phyloP scores from a whole-genome alignment of 2,888 invertebrate genomes.

The Conomelus anceps region DNA sequence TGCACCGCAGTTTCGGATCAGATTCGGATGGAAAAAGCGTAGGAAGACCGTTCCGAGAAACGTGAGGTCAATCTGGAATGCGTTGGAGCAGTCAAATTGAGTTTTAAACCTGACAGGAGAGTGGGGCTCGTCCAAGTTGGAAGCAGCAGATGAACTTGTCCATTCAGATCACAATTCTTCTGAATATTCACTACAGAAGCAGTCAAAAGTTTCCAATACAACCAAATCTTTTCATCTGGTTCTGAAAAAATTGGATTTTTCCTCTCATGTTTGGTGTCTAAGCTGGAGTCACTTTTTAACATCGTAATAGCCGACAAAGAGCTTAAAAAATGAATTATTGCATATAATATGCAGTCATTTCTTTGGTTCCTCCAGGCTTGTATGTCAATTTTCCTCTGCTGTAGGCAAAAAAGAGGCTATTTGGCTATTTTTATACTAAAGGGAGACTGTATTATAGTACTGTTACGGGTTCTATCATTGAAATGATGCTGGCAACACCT shows the following conservation, averaged over 20 bases:
- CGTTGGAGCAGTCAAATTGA: neutral
- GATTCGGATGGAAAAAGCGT: neutral
- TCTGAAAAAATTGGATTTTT: neutral
- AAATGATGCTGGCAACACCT: too few species aligned
- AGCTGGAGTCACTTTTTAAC: too few species aligned
- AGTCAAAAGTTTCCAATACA: neutral
- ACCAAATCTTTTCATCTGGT: neutral
- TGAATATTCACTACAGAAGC: neutral
- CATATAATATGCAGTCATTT: too few species aligned
- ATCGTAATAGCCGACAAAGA: too few species aligned
- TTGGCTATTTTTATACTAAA: too few species aligned
- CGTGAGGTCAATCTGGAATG: neutral
- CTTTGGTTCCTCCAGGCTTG: too few species aligned
- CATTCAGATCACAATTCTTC: neutral
- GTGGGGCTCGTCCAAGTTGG: neutral
- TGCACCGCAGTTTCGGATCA: neutral
- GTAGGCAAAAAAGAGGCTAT: too few species aligned
- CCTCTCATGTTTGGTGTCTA: too few species aligned
- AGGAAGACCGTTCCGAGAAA: neutral
- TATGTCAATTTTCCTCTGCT: too few species aligned
- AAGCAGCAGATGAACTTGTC: neutral
- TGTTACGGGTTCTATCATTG: too few species aligned
- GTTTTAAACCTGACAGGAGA: neutral
- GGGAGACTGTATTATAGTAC: too few species aligned
- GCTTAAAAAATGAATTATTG: too few species aligned